These are phyloP conservation scores for Urocyon cinereoargenteus DNA, from an alignment of 2,797 vertebrate genomes.

Conservation along the genomic window DNA sequence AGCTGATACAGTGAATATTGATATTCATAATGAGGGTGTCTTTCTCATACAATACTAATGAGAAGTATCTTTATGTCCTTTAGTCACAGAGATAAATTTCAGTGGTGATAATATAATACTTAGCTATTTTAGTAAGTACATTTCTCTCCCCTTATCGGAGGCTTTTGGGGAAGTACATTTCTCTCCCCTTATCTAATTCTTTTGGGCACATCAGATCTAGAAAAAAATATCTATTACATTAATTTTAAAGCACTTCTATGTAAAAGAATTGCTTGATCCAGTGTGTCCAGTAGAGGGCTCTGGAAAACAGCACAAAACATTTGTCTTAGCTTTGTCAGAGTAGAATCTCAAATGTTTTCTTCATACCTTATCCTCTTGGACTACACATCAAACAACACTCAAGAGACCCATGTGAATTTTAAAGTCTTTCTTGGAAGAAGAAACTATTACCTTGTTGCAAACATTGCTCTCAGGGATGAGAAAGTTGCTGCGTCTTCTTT, in stretches of 20 bases:
- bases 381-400: not conserved
- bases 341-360: not conserved
- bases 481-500: constrained; percentile 99
- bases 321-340: not conserved
- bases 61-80: not conserved
- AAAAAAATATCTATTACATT: not conserved
- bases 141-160: not conserved
- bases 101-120: not conserved
- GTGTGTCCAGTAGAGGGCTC: not conserved
- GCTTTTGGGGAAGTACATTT: not conserved
- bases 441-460: constrained; percentile 95
- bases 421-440: not conserved
- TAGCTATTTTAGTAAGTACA: constrained; percentile 10
- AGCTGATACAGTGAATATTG: not conserved
- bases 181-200: not conserved
- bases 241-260: not conserved
- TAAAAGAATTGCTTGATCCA: not conserved
- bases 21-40: not conserved
- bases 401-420: not conserved
- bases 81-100: constrained; percentile 20
- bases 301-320: not conserved
- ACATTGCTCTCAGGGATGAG: constrained; percentile 99
- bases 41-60: not conserved
- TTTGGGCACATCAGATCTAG: not conserved
- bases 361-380: not conserved